Conservation (phyloP, 2,797 vertebrate genomes). For the Hydrophis major region DNA sequence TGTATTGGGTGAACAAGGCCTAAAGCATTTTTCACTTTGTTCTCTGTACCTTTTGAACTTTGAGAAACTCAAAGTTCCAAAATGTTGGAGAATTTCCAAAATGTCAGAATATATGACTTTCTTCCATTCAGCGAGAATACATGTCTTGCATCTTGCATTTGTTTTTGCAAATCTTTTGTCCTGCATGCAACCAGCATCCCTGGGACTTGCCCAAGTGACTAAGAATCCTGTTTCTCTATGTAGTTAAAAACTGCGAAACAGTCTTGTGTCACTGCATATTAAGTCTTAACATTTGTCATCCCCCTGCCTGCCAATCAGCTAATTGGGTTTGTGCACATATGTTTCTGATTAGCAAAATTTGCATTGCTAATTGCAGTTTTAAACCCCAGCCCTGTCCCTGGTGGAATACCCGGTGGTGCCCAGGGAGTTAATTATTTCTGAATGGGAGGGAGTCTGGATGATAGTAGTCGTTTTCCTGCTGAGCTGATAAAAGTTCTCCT, state of each 20-base stretch:
- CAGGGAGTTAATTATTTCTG: constrained; percentile 1
- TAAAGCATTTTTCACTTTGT: not conserved
- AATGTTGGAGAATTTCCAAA: not conserved
- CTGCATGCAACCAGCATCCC: not conserved
- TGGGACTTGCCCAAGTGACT: not conserved
- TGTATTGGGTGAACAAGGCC: not conserved
- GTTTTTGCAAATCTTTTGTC: not conserved
- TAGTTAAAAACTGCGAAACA: not conserved
- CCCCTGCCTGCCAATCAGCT: constrained; percentile 4
- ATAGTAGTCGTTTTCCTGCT: not conserved
- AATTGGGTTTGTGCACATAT: constrained; percentile 1
- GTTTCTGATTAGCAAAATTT: constrained; percentile 17
- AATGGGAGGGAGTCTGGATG: not conserved
- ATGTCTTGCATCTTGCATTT: too few species aligned
- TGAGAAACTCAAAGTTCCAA: not conserved
- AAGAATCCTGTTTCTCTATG: not conserved
- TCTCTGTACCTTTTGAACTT: not conserved
- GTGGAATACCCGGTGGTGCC: accelerated
- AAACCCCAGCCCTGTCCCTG: not conserved
- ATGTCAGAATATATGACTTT: not conserved
- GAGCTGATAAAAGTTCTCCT: not conserved
- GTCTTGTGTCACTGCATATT: not conserved
- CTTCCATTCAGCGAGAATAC: not conserved
- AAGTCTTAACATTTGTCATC: accelerated
- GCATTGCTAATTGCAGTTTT: constrained; percentile 3